Conservation (phyloP, 2,888 invertebrate genomes). For the Ophioninae sp. region DNA sequence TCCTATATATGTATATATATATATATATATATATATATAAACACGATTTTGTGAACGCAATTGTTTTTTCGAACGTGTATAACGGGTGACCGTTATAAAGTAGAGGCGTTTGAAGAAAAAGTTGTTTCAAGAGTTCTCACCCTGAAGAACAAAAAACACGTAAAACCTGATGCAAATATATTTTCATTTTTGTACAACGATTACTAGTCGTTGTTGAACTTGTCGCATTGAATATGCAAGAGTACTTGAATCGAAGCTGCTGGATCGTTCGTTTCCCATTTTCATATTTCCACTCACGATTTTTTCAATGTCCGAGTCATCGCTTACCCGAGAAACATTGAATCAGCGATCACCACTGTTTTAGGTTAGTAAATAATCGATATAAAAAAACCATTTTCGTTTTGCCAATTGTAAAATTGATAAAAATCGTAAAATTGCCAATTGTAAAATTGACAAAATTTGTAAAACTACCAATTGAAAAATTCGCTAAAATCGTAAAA, state of each 20-base stretch:
- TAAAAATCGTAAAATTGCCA: too few relatives aligned
- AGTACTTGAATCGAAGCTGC: slow-evolving; percentile 7
- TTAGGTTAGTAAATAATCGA: not conserved
- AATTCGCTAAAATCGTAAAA: too few relatives aligned
- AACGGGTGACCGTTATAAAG: not conserved
- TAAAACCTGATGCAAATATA: not conserved
- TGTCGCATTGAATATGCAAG: slow-evolving; percentile 16
- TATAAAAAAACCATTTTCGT: not conserved
- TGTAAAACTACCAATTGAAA: too few relatives aligned
- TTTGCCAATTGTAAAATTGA: not conserved
- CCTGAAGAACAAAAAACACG: too few relatives aligned
- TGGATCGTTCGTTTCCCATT: slow-evolving; percentile 5
- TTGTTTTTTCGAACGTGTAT: not conserved
- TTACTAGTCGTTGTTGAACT: slow-evolving; percentile 37
- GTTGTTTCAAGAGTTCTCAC: too few relatives aligned
- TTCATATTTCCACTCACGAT: not conserved
- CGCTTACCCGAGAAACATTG: not conserved
- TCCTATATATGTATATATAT: slow-evolving; percentile 1
- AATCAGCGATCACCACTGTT: not conserved
- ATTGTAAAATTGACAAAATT: too few relatives aligned
- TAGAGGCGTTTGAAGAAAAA: not conserved
- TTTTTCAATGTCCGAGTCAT: not conserved
- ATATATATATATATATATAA: slow-evolving; percentile 4
- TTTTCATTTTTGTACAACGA: slow-evolving; percentile 15
- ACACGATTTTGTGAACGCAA: not conserved